Conservation (phyloP, 1,140 invertebrate species). For the Campodea augens region DNA sequence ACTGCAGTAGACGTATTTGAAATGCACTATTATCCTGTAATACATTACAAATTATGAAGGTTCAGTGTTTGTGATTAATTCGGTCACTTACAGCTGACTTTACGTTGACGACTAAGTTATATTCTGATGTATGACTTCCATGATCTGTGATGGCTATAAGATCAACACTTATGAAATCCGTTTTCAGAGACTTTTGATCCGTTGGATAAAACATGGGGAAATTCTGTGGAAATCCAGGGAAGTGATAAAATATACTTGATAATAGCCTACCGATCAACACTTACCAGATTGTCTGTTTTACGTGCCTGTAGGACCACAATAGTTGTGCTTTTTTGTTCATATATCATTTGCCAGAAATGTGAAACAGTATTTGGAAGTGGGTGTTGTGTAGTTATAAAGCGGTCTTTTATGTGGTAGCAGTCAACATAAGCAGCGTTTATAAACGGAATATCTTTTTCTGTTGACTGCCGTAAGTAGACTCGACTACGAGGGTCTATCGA, state of each 20-base stretch:
- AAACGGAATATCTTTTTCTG: no score
- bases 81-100: not conserved
- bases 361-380: constrained; percentile 29
- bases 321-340: constrained; percentile 33
- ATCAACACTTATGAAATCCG: not conserved
- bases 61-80: not conserved
- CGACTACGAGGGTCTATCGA: not conserved
- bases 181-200: no score
- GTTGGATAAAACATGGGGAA: not conserved
- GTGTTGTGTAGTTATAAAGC: constrained; percentile 29
- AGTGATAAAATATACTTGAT: not conserved
- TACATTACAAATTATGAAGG: not conserved
- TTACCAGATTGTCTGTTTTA: constrained; percentile 9
- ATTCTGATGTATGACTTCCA: not conserved
- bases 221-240: not conserved
- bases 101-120: not conserved
- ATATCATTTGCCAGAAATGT: constrained; percentile 41
- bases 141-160: not conserved
- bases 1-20: not conserved
- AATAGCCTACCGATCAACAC: not conserved
- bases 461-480: not conserved
- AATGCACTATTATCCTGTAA: not conserved
- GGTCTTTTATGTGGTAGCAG: constrained; percentile 7
- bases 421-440: not conserved
- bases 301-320: constrained; percentile 32